Percentiles rank a stretch among this genome's conserved stretches.
phyloP scores from a whole-genome alignment of 92 coral and sea anemone genomes.

The Parazoanthus atlanticus region DNA sequence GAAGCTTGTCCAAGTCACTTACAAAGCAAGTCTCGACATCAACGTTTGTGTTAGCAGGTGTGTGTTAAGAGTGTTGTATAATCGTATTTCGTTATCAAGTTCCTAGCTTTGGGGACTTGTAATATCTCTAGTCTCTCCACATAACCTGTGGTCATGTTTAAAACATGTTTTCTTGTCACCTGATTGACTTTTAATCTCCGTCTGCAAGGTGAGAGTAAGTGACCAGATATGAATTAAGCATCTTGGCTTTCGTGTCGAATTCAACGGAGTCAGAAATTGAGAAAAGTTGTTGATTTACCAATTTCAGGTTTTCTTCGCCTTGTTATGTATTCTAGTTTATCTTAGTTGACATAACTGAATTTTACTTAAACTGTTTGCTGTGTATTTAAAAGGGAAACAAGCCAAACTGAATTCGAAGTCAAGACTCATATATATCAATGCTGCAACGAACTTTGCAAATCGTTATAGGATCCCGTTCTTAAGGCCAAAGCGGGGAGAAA shows the following conservation, averaged over 20 bases:
- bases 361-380: background rate
- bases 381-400: too few relatives aligned
- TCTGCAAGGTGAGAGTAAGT: background rate
- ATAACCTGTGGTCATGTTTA: background rate
- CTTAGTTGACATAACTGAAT: background rate
- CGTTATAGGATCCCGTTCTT: background rate
- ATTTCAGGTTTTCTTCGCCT: background rate
- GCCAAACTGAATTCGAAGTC: background rate
- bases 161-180: conserved; percentile 18
- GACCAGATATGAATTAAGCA: background rate
- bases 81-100: conserved; percentile 15
- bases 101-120: background rate
- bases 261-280: background rate
- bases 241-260: background rate
- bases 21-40: conserved; percentile 13
- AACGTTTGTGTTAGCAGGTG: conserved; percentile 23
- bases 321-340: background rate
- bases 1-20: conserved; percentile 14
- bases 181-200: background rate
- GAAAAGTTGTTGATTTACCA: background rate
- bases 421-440: background rate
- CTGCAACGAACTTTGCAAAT: background rate
- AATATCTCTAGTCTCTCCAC: background rate
- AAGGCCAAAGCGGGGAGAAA: background rate
- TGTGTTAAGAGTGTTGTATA: background rate